Base-by-base conservation (phyloP, 2,113 vertebrate genomes). In the Myocastor coypus region DNA sequence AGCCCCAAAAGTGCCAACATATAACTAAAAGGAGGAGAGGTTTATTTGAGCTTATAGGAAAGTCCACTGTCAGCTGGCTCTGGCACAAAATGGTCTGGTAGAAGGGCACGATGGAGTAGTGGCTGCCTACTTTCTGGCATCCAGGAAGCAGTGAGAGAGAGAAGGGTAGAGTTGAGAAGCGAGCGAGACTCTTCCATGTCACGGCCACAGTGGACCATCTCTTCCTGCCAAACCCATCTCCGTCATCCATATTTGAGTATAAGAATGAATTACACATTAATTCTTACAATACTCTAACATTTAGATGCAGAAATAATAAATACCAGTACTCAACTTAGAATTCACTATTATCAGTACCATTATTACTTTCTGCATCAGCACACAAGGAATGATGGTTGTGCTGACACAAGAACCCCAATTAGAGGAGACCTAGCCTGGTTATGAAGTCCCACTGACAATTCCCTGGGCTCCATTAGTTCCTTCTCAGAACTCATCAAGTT, bases 291-390 rank as follows among this genome's bases (percentile, higher is more conserved):
- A 52, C 14, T 52, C 46, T 50, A 87, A 50, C n/a, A 52, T 73
- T 89, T 75, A 42, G 75, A 89, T 61, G 80, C 81, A 30, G 32
- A 92, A 37, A 75, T 71, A 32, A 46, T 34, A 87, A 57, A 93
- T 85, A 81, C 34, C 24, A 40, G n/a, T 82, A 37, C 46, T 89
- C 26, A 73, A 80, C 14, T 42, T 59, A 69, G 83, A 80, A 42
- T 64, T 84, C 28, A 46, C 61, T 66, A 46, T 75, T 83, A 69
- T n/a, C 17, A 69, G n/a, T 69, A n/a, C 17, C n/a, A 69, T 69
- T 69, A 69, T 20, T n/a, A 32, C 52, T 90, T 92, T 89, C 85
- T 80, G 46, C 14, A 78, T 37, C 63, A 89, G 84, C 92, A 95
- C 94, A 42, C 30, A 69, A 63, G 40, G 63, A 59, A 10, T 34